Evolutionary conservation across 1,140 invertebrate genomes (phyloP).

Genomic region (Lanistes nyassanus): DNA sequence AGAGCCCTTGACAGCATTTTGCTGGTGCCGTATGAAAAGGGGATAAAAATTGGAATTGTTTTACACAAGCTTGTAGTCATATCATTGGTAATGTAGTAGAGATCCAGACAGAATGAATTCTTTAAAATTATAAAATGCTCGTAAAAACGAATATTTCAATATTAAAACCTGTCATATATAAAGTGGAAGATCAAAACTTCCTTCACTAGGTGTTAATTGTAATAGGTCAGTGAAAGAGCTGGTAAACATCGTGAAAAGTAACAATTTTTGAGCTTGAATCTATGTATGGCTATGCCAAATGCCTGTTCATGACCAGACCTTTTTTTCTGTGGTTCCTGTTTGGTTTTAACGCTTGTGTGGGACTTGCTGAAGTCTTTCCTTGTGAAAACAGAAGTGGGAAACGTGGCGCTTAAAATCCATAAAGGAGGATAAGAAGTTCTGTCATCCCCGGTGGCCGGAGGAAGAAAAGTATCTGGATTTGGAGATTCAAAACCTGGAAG

Average conservation of each 20-base stretch:
- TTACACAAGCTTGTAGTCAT: too few species aligned
- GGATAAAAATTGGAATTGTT: too few species aligned
- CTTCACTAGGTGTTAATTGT: neutral
- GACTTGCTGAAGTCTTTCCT: neutral
- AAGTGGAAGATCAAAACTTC: too few species aligned
- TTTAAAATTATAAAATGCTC: too few species aligned
- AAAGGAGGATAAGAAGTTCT: slow-evolving; percentile 53
- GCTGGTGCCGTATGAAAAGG: too few species aligned
- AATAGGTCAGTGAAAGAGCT: too few species aligned
- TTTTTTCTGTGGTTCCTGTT: neutral
- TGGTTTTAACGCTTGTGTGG: neutral
- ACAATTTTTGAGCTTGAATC: too few species aligned
- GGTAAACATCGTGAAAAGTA: too few species aligned
- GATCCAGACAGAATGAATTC: too few species aligned
- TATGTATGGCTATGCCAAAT: neutral
- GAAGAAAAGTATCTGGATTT: slow-evolving; percentile 52
- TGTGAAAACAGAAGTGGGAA: slow-evolving; percentile 48
- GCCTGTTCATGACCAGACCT: neutral
- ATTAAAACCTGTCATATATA: too few species aligned
- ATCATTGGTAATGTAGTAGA: too few species aligned
- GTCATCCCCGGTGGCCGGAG: slow-evolving; percentile 63
- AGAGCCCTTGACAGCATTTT: slow-evolving; percentile 14
- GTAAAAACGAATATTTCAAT: too few species aligned
- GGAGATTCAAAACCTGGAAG: slow-evolving; percentile 50
- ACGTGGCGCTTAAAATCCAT: slow-evolving; percentile 50